phyloP scores from a whole-genome alignment of 2,113 vertebrate genomes.

The Aegypius monachus region DNA sequence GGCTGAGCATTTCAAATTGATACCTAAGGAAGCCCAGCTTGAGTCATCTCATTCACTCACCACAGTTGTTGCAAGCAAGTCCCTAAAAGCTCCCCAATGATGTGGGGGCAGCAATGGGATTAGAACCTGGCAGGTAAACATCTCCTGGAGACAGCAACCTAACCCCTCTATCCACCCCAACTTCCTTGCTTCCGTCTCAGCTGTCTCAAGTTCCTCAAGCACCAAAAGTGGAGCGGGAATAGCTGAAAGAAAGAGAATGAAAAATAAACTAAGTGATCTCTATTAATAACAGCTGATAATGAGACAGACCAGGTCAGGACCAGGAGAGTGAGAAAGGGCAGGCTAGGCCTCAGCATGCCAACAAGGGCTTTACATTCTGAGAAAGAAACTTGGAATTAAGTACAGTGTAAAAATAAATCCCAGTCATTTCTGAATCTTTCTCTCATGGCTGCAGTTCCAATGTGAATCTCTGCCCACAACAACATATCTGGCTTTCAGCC shows the following conservation, averaged over 20 bases:
- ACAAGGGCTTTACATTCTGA: neutral
- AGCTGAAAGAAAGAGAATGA: neutral
- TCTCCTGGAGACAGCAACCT: neutral
- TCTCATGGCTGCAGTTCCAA: neutral
- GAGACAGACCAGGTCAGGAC: neutral
- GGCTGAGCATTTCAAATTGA: neutral
- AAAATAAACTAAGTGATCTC: neutral
- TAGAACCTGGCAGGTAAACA: neutral
- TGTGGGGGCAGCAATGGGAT: neutral
- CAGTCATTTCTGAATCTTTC: neutral
- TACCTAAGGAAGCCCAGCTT: neutral
- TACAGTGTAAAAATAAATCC: constrained; percentile 31
- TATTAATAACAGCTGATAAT: neutral
- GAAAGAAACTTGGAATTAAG: constrained; percentile 15
- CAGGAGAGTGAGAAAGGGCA: neutral
- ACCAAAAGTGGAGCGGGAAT: neutral
- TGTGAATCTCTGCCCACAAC: neutral
- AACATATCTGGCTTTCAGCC: neutral
- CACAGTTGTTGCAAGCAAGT: neutral
- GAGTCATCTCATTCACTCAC: neutral
- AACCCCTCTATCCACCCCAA: neutral
- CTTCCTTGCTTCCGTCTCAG: neutral
- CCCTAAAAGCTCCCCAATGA: neutral
- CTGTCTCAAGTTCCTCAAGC: neutral
- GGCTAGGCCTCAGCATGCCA: neutral